Base-by-base conservation (phyloP, 2,113 vertebrate species). In the Rhineura floridana region DNA sequence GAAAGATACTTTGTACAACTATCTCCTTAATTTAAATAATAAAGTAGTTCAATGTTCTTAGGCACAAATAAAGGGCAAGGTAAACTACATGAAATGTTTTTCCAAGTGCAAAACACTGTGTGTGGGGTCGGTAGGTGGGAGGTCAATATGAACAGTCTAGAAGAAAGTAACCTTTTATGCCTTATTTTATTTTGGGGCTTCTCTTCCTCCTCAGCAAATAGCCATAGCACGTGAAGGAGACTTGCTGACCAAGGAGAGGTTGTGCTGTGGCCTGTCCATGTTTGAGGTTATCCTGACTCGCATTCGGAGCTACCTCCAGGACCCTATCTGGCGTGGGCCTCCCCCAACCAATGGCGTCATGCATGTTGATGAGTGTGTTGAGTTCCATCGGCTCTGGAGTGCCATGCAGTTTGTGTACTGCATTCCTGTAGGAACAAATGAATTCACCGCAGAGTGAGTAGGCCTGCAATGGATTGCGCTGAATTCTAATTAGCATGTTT, bases 371-470 rank as follows among this genome's bases (percentile, higher is more conserved):
- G 99, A 99, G 96, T 99, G 99, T 0, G 98, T 99, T 94, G 99
- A 99, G 96, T 99, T 99, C 93, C 99, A 99, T 94, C 98, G 99
- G 63, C 98, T 99, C 87, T 99, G 99, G 99, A 99, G 99, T 0
- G 99, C 99, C 96, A 99, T 99, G 99, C 99, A 99, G 96, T 99
- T 99, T 11, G 99, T 99, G 19, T 99, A 99, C 97, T 99, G 98
- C 96, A 99, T 99, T 93, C 98, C 99, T 0, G 99, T 99, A 90
- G 99, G 99, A 87, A 99, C 98, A 70, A 98, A 99, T 3, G 98
- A 99, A 96, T 99, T 99, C 96, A 99, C 99, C 0, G 99, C 99
- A 55, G 99, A 99, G 99, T 99, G 92, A 97, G 99, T 98, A 75
- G 87, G 84, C 10, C 1, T 28, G 2, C 0, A 48, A 4, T 0